Base-by-base conservation (phyloP, 92 coral and sea anemone genomes). In the Palythoa grandiflora region DNA sequence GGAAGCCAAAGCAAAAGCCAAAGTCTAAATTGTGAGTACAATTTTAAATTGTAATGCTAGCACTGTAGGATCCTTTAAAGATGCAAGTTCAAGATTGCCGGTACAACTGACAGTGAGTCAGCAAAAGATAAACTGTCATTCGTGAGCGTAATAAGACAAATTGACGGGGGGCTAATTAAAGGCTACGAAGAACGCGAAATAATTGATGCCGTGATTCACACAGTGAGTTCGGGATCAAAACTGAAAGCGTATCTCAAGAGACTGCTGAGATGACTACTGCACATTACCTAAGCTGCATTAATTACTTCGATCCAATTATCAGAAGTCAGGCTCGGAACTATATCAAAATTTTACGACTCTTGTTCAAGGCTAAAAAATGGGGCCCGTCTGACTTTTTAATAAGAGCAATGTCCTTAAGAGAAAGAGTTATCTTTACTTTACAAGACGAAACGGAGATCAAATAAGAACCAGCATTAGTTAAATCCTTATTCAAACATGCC, bases 381-480 rank as follows among this genome's bases (percentile, higher is more conserved):
- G 47, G 71, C 63, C 77, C 78, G 40, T 68, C 55, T 13, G 90
- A 87, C 16, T 78, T 87, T 75, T 50, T 87, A 39, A 17, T 87
- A 9, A 61, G 78, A 47, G 90, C 85, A 87, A 77, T 87, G 90
- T 47, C 76, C 20, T 87, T 28, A 28, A 28, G 28, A 28, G 28
- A 28, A 28, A 28, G 28, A 28, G 28, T 28, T 28, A 28, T 28
- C 28, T 28, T 87, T 61, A 65, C 84, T 39, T 87, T 80, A 13
- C 79, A 84, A 72, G 88, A 71, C 28, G 88, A 48, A 70, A 21
- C 79, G 19, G 88, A 79, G 1, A 84, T 71, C 47, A 84, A 71
- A 15, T 71, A 84, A 50, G 88, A 84, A 17, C 38, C 88, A 3
- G 11, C 39, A 12, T 44, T 84, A 37, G 87, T 84, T 12, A 39